These are phyloP conservation scores for Nemotelus pantherinus DNA, from an alignment of 2,888 invertebrate genomes.

Conservation along the genomic window DNA sequence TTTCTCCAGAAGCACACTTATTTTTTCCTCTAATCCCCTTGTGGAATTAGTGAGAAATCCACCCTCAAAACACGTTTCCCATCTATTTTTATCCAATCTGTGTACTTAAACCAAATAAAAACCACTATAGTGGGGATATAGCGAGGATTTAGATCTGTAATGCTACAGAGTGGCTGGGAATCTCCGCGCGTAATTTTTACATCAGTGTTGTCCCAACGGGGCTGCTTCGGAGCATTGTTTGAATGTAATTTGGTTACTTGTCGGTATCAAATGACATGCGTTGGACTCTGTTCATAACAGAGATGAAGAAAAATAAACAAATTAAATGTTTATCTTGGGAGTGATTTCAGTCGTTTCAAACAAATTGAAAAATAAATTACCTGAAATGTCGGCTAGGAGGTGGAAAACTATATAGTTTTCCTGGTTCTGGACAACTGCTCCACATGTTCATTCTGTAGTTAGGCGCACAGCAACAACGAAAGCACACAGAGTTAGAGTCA, in stretches of 20 bases:
- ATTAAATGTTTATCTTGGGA: too few species aligned
- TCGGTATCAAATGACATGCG: too few species aligned
- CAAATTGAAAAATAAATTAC: too few species aligned
- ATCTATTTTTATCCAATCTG: conserved; percentile 39
- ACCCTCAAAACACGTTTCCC: conserved; percentile 32
- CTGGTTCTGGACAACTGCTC: background rate
- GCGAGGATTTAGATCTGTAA: background rate
- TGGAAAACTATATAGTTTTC: background rate
- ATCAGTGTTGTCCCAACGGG: background rate
- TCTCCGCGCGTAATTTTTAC: background rate
- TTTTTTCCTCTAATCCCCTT: conserved; percentile 4
- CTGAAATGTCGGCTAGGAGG: too few species aligned
- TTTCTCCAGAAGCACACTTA: conserved; percentile 15
- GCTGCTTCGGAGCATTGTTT: too few species aligned
- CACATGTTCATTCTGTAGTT: background rate
- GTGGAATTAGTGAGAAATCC: conserved; percentile 32
- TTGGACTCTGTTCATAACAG: too few species aligned
- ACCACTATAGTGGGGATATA: conserved; percentile 10
- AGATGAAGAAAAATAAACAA: too few species aligned
- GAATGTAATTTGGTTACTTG: too few species aligned
- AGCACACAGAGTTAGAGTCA: conserved; percentile 1
- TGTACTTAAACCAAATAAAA: conserved; percentile 34
- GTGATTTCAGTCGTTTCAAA: too few species aligned
- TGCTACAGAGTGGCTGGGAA: conserved; percentile 9
- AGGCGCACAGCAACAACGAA: background rate